Evolutionary conservation across 2,797 vertebrate species (phyloP), one percentile per base, ranked within the genome.

Genomic region (Manis javanica): DNA sequence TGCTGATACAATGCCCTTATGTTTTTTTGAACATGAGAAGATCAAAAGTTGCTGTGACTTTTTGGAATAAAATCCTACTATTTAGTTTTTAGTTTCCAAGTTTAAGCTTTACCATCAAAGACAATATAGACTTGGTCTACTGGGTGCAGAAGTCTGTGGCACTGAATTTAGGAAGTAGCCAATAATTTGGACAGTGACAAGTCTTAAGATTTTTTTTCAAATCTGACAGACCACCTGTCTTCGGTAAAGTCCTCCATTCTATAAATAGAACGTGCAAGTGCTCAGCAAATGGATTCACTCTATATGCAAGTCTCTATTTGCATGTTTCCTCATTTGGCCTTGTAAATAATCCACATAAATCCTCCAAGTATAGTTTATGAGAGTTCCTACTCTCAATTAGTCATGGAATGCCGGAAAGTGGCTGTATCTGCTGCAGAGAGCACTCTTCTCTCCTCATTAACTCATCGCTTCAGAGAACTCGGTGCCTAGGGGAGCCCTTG

Each of bases 401-500:
- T 91, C 94, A 87, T 53, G 82, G 84, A 92, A 90, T 94, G 77
- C 84, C 81, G 51, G 96, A 93, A 95, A 96, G 92, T 85, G 91
- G 24, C 77, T 93, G 42, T 51, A 61, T 95, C 68, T 2, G 63
- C 84, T 91, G 69, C 77, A 37, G 96, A 90, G 55, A 97, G 84
- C 92, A 96, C 64, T 95, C 61, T 91, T 88, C 84, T 97, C 93
- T 97, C 84, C 96, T 97, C 94, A 97, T 98, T 98, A 98, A 94
- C 95, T 97, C 87, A 88, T 94, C 3, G 59, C 94, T 95, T 98
- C 96, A 90, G 97, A 96, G 94, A 97, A 96, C 90, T 94, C 84
- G 93, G 89, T 97, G 97, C 96, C 96, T 98, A 82, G 77, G 97
- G 98, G 93, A 96, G 94, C 91, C 89, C 87, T 96, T 46, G 3